Base-by-base conservation (phyloP, 2,888 invertebrate species). In the Drosophila engyochracea region DNA sequence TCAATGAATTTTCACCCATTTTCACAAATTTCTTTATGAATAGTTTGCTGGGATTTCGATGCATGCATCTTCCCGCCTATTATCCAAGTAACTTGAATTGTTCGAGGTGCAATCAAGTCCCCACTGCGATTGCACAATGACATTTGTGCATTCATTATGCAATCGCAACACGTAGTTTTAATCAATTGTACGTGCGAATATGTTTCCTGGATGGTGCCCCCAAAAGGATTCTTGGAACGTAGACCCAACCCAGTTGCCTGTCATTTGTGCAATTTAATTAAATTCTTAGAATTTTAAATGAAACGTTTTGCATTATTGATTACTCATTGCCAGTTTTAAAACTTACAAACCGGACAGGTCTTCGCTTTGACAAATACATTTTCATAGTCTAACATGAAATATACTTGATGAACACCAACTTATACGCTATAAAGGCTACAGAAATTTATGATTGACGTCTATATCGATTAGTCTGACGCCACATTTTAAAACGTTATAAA, bases 131-230 rank as follows among this genome's bases (percentile, higher is more conserved):
- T 69, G 53, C 57, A 39, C 14, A 71, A 51, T 47, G 65, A n/a
- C 54, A 49, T 69, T 73, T 77, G 54, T 75, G 81, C 71, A 76
- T 73, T 82, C 78, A 80, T 91, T 91, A 86, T 83, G 82, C 82
- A 91, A 89, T 83, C 85, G 71, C 72, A 78, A 81, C 92, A 91
- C 91, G 92, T 91, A 85, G 64, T 79, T 86, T 89, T 91, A 91
- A 91, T 91, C 90, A 91, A 87, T 85, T 82, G 75, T 86, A 90
- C 92, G 91, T 91, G 92, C 82, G 63, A 82, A 82, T 79, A 80
- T 55, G 58, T 19, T 76, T 70, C 59, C 52, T 53, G 51, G 31
- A 76, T 55, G 33, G 69, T 63, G 33, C 65, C 12, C 51, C 35
- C 58, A 14, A 31, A 47, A 41, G 47, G 55, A 30, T 41, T 49